Evolutionary conservation across 1,140 invertebrate genomes (phyloP).

Genomic region (Anoplophora glabripennis): DNA sequence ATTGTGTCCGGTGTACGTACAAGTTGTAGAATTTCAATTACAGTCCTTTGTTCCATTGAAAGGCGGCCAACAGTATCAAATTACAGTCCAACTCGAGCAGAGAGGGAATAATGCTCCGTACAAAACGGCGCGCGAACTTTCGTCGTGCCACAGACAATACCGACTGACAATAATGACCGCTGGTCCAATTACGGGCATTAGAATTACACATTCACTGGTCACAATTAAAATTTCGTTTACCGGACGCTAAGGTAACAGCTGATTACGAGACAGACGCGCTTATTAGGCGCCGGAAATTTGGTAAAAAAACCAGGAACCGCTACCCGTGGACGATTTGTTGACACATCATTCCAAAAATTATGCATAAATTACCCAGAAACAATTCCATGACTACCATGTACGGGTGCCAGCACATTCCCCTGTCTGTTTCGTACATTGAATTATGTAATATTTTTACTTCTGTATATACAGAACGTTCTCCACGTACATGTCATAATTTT

Average conservation of each 20-base stretch:
- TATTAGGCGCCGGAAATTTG: slow-evolving; percentile 3
- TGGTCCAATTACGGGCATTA: no score
- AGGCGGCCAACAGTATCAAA: slow-evolving; percentile 30
- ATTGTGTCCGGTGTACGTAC: slow-evolving; percentile 27
- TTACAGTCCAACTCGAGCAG: slow-evolving; percentile 13
- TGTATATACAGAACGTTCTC: no score
- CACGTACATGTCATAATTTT: no score
- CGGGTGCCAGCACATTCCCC: no score
- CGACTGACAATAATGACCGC: no score
- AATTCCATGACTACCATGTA: no score
- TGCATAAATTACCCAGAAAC: background rate
- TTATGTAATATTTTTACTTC: no score
- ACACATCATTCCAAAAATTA: slow-evolving; percentile 1
- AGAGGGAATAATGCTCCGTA: no score
- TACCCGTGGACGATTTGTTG: background rate
- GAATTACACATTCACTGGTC: no score
- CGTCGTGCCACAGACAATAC: no score
- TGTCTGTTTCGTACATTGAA: no score
- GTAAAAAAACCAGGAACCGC: slow-evolving; percentile 4
- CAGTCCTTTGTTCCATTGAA: slow-evolving; percentile 23
- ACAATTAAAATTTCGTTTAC: background rate
- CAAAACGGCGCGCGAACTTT: no score
- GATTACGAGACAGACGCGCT: slow-evolving; percentile 2
- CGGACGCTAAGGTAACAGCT: slow-evolving; percentile 9
- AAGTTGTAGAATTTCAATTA: slow-evolving; percentile 26